Evolutionary conservation across 2,113 vertebrate species (phyloP).

Genomic region (Triplophysa siluroides): DNA sequence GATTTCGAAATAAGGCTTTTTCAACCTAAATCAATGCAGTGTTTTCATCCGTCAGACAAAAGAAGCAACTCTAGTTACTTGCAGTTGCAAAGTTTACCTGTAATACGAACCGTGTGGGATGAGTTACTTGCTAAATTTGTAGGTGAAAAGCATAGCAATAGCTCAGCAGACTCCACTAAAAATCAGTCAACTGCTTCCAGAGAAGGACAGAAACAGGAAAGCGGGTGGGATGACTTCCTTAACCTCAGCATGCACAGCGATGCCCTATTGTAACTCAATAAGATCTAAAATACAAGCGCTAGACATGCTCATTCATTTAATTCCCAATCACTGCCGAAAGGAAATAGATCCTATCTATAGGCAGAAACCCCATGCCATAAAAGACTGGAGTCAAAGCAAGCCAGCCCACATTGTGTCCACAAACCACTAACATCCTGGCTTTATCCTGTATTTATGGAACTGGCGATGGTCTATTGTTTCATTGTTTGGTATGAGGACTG

Average conservation of each 20-base stretch:
- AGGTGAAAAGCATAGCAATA: background rate
- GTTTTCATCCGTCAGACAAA: too few relatives aligned
- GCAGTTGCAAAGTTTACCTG: too few relatives aligned
- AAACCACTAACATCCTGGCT: constrained; percentile 64
- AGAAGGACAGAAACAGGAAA: background rate
- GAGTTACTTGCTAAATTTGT: background rate
- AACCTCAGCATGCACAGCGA: background rate
- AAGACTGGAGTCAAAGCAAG: constrained; percentile 43
- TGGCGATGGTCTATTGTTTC: constrained; percentile 66
- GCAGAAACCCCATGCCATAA: background rate
- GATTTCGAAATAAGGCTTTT: too few relatives aligned
- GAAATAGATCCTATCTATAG: constrained; percentile 31
- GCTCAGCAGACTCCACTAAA: background rate
- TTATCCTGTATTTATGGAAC: constrained; percentile 66
- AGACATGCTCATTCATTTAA: constrained; percentile 5
- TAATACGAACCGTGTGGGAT: background rate
- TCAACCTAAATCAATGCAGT: too few relatives aligned
- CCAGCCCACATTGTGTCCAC: constrained; percentile 49
- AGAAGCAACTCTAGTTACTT: background rate
- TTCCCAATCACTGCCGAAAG: background rate
- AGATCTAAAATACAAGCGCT: constrained; percentile 9
- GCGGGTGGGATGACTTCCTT: background rate
- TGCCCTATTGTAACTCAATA: constrained; percentile 11
- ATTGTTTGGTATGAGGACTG: constrained; percentile 63
- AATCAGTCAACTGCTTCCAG: background rate